Evolutionary conservation across 1,140 invertebrate genomes (phyloP), one percentile per base, ranked within the genome.

Genomic region (Pseudomyrmex concolor): DNA sequence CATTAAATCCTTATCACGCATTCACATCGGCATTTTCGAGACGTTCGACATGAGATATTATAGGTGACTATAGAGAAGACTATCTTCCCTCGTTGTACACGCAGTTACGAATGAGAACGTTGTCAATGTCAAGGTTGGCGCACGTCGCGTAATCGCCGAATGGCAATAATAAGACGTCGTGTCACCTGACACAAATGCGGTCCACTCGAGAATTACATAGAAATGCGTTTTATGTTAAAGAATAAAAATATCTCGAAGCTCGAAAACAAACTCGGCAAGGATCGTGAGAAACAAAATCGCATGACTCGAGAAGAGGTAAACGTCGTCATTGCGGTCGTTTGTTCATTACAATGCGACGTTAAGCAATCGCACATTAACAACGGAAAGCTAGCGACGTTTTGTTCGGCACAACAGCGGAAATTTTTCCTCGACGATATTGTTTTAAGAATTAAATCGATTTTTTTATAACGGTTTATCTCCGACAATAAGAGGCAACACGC

Each of bases 91-190:
- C n/a, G 17, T 1, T 3, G 74, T 15, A 13, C 25, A 55, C 7
- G 17, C 19, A 10, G 15, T 7, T 34, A 34, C 34, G 5, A 17
- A 55, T 2, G 12, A 3, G 7, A 17, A 8, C 13, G 15, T 45
- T 45, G 34, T 77, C 17, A 78, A 68, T 78, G 74, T 34, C 74
- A 68, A 78, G 74, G 63, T 68, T 57, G 12, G 5, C 19, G 45
- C 12, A 67, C 10, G 25, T 1, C 19, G 4, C 17, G 64, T 15
- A 48, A 73, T 54, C 2, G n/a, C 34, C 51, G 1, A n/a, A 34
- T 9, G 12, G 54, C 12, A 19, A 55, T 43, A 15, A 77, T 68
- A 25, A 55, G 0, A 19, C 9, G 34, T 34, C 0, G 34, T 10
- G 2, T 3, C 19, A 19, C 9, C 17, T 64, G 17, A 12, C 34